Base-by-base conservation (phyloP, 2,888 invertebrate genomes). In the Eumacrocentrus americanus region DNA sequence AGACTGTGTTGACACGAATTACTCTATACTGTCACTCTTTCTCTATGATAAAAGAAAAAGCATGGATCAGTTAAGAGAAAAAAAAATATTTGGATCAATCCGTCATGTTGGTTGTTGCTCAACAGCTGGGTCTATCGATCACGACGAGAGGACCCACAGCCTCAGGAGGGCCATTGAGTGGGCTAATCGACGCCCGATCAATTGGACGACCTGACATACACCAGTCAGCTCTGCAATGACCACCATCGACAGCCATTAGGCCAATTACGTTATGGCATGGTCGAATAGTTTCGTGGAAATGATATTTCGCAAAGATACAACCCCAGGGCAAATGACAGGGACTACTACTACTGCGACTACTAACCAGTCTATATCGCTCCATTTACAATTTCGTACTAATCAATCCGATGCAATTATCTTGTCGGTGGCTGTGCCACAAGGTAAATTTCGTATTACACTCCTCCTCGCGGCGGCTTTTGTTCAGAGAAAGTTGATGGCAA, bases 241-340 rank as follows among this genome's bases (percentile, higher is more conserved):
- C 57, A 23, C 9, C 47, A 47, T 29, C 50, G 29, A 51, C 58
- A 42, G 22, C 42, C 34, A 51, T 58, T 42, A 58, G 20, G 3
- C 34, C 51, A 58, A 51, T 58, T 44, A 58, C 47, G 34, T 29
- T 42, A 50, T 57, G 20, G 20, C 22, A 44, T 34, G 34, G 51
- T 58, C 44, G 42, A 42, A 34, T 51, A 25, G 35, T 44, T 51
- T 51, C 51, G 58, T 58, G 12, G 44, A 51, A 58, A 51, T 51
- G 44, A 58, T 50, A 51, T 51, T 58, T 58, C 51, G 56, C 25
- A 40, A 20, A 44, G 22, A 42, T 50, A 51, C 14, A 7, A 50
- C 20, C 35, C 14, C 4, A 9, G 5, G 51, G 37, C 20, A n/a
- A 35, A 20, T 14, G 51, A 37, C 42, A 42, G 18, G 29, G n/a